phyloP scores from a whole-genome alignment of 2,797 vertebrate genomes.

The Neostethus bicornis region DNA sequence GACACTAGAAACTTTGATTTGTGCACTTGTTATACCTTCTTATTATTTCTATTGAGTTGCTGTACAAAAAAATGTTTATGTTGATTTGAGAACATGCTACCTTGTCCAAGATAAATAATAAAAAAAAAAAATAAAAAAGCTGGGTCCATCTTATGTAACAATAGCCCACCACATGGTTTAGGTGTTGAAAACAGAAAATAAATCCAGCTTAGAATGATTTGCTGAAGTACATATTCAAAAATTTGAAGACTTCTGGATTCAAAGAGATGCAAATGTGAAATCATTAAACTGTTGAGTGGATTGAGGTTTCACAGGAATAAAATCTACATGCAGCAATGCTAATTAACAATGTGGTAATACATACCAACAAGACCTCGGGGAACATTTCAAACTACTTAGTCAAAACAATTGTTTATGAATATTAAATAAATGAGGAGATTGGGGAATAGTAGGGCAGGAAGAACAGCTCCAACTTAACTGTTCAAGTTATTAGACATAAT shows the following conservation, averaged over 20 bases:
- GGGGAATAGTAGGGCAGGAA: conserved; percentile 33
- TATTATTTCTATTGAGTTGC: no score
- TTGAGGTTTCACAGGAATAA: conserved; percentile 17
- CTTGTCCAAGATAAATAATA: no score
- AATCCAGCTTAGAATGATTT: not conserved
- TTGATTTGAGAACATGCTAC: no score
- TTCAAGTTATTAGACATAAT: conserved; percentile 6
- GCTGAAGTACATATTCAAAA: not conserved
- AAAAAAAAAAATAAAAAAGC: no score
- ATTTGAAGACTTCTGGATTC: not conserved
- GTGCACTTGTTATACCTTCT: no score
- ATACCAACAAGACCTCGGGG: conserved; percentile 39
- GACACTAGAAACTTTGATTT: no score
- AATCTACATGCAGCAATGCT: conserved; percentile 2
- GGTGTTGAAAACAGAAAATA: not conserved
- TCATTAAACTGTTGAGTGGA: conserved; percentile 9
- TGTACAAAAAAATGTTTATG: no score
- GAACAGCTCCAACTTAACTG: conserved; percentile 29
- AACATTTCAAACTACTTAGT: conserved; percentile 36
- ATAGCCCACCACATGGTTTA: no score
- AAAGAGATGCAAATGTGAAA: not conserved
- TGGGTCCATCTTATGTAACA: no score
- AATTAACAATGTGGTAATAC: conserved; percentile 42
- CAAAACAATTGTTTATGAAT: conserved; percentile 51
- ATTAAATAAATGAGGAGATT: conserved; percentile 47